Evolutionary conservation across 1,140 invertebrate species (phyloP), one percentile per base, ranked within the genome.

Genomic region (Drosophila bocqueti): DNA sequence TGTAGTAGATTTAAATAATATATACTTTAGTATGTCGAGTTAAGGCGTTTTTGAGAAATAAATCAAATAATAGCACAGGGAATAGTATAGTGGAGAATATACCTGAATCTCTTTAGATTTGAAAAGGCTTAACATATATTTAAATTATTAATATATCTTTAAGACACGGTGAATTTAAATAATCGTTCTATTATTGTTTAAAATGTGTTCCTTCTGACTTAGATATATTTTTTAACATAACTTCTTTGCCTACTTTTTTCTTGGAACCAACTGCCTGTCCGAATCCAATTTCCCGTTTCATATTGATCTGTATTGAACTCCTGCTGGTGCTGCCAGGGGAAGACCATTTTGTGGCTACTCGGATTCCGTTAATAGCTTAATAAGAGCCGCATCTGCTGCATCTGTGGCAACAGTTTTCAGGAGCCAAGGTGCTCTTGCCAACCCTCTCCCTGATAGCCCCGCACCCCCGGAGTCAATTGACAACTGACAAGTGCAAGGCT

Each of bases 401-500:
- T 34, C 50, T 34, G 36, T 34, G 38, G 54, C 71, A 52, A 59
- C 52, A 46, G 29, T 65, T 74, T 64, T 58, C 21, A 52, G 47
- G 13, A 40, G 45, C 16, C 49, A 34, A 36, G 29, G 18, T 21
- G n/a, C 52, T 36, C 3, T 5, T 18, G 50, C 29, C 31, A 47
- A 46, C 16, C 10, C 15, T 34, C 21, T 7, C 21, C 45, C 7
- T 46, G 18, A 46, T 21, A 15, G 15, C 21, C 21, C 45, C 21
- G 34, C 1, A 0, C 3, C 21, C 46, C 46, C 18, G 15, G 38
- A 38, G 29, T 43, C 55, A 61, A 55, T 63, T 68, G 75, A 43
- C 63, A 77, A 55, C 15, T 75, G 49, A 52, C 24, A 74, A 63
- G 36, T 74, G 72, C 69, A 61, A 49, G 69, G 29, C 49, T 61